Percentiles rank a stretch among this genome's conserved stretches.
Conservation (phyloP, 1,140 invertebrate genomes). For the Lineus longissimus region DNA sequence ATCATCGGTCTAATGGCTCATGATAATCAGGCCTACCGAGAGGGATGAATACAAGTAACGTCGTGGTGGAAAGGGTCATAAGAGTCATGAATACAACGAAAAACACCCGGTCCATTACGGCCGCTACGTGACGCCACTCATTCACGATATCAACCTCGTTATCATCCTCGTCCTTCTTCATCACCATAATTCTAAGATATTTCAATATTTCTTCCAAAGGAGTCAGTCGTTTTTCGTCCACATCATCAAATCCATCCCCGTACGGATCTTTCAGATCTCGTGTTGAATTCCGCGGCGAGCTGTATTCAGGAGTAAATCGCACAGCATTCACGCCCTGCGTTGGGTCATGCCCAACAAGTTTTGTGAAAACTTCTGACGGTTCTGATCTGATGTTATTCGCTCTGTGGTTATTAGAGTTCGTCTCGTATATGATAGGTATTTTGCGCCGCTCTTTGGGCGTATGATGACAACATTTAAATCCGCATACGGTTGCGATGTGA, state of each 20-base stretch:
- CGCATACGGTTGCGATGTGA: neutral
- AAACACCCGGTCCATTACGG: conserved; percentile 31
- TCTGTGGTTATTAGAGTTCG: too few species aligned
- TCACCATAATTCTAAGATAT: conserved; percentile 2
- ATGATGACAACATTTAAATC: neutral
- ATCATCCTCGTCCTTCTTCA: neutral
- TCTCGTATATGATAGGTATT: too few species aligned
- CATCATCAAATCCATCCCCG: conserved; percentile 1
- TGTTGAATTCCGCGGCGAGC: neutral
- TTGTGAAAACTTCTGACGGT: too few species aligned
- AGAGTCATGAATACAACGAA: conserved; percentile 30
- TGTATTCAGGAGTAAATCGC: neutral
- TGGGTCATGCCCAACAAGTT: too few species aligned
- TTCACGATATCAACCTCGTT: conserved; percentile 31
- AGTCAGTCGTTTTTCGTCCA: neutral
- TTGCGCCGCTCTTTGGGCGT: too few species aligned
- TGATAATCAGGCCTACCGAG: neutral
- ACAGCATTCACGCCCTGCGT: neutral
- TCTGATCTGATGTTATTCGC: too few species aligned
- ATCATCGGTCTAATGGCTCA: too few species aligned
- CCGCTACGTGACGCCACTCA: conserved; percentile 40
- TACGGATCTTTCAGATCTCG: neutral
- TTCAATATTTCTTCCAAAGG: conserved; percentile 6
- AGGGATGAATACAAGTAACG: conserved; percentile 42
- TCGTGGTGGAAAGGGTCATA: conserved; percentile 34